Base-by-base conservation (phyloP, 2,888 invertebrate species). In the Sipha maydis region DNA sequence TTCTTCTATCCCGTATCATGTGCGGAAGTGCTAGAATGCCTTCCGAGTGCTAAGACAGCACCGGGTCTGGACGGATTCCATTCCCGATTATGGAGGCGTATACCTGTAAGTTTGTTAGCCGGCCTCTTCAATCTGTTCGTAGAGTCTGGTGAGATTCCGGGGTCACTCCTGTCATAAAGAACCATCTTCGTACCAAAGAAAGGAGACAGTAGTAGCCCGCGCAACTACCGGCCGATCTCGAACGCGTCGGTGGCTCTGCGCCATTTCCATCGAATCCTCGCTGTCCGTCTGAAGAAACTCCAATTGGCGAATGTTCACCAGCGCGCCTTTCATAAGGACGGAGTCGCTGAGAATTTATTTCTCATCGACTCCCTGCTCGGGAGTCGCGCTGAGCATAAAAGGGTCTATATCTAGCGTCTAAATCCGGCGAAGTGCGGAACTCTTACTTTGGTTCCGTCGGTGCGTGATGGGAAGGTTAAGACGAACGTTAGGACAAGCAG, bases 1-100 rank as follows among this genome's bases (percentile, higher is more conserved):
- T 1, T 28, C 0, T 17, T 21, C 0, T 1, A 4, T 0, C 56
- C 78, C 0, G 17, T 80, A 0, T 9, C 38, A 0, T 1, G 17
- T 0, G 19, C 34, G 38, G 80, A 80, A 4, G 67, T 80, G 0
- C 2, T 2, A n/a, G n/a, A 80, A 8, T n/a, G 4, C 2, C n/a
- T 80, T 1, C 67, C 80, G 7, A 1, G 7, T 1, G 1, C 0
- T 7, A n/a, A 0, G 0, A 73, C 83, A 0, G 31, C 73, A 7
- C 73, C 83, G 0, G 84, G 84, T 0, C 76, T 76, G 0, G 84
- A 84, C 8, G 76, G 84, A 9, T 84, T 84, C 21, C 9, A 3
- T 34, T 56, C 56, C 9, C 34, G 84, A 11, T 3, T 61, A 0
- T 76, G 67, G 76, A 0, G 76, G 11, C 28, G 54, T 5, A 0